A percentile compares a stretch with the other conserved stretches of the same genome.
Conservation (phyloP, 1,140 invertebrate genomes). For the Patella vulgata region DNA sequence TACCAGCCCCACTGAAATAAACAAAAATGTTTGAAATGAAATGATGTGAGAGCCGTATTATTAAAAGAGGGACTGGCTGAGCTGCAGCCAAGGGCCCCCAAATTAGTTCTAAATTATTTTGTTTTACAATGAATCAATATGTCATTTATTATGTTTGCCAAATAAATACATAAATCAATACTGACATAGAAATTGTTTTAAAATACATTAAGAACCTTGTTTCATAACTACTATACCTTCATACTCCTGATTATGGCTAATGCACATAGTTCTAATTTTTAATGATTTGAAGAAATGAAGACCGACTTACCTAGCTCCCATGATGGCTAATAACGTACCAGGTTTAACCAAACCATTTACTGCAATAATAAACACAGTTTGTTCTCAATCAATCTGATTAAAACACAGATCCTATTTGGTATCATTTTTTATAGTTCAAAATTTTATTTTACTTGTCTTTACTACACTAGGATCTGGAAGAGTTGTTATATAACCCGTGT, state of each 20-base stretch:
- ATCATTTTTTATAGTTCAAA: not conserved
- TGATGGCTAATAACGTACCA: conserved; percentile 89
- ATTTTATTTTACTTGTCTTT: not conserved
- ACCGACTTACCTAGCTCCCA: conserved; percentile 77
- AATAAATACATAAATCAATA: not conserved
- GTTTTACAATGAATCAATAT: not conserved
- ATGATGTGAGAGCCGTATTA: not conserved
- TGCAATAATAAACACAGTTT: conserved; percentile 27
- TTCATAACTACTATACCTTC: not conserved
- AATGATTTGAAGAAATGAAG: too few relatives aligned
- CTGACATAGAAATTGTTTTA: too few relatives aligned
- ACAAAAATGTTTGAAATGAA: not conserved
- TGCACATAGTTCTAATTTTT: not conserved
- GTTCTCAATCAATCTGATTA: not conserved
- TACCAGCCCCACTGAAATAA: conserved; percentile 86
- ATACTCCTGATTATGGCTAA: not conserved
- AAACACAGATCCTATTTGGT: not conserved
- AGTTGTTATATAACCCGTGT: not conserved
- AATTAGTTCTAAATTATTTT: not conserved
- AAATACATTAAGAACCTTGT: too few relatives aligned
- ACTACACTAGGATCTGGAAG: not conserved
- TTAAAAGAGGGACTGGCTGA: not conserved
- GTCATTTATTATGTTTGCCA: not conserved
- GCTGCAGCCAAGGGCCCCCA: not conserved
- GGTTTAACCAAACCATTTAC: conserved; percentile 88